Base-by-base conservation (phyloP, 2,113 vertebrate species). In the Sclerurus mexicanus region DNA sequence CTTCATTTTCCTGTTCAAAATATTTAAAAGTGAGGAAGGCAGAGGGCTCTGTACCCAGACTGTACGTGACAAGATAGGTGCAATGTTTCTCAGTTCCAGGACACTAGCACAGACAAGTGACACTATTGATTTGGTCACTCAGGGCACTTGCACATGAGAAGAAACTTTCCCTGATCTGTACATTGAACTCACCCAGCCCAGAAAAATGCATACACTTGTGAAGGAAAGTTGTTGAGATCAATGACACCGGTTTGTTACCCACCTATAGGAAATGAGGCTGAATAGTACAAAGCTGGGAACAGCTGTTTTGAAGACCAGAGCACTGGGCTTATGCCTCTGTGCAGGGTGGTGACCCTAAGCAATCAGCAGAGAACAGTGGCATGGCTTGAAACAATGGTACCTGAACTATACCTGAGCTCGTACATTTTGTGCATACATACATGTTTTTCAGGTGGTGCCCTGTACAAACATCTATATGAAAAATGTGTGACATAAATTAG, bases 121-220 rank as follows among this genome's bases (percentile, higher is more conserved):
- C 5, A 4, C 6, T 25, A 4, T n/a, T 64, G 25, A 33, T 52
- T 55, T 87, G 18, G 4, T 52, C 23, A 17, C 30, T 68, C 18
- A 7, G 52, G 21, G 14, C 2, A 47, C 47, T 64, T 75, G 25
- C 28, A 30, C 1, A 4, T 1, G 0, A 6, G 9, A 31, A 88
- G 30, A 76, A 64, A 28, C 10, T 33, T 91, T 58, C 74, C 21
- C 35, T 64, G 17, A 13, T 35, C 23, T 56, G 10, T 12, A 7
- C 3, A 1, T 3, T 52, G 30, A 59, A 52, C 50, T 89, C 7
- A 63, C 8, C 10, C n/a, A 76, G 7, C 9, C 46, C 64, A 75
- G 46, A 87, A 84, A 88, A 76, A 55, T 4, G 1, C 12, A 14
- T 21, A 18, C 6, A 7, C 6, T 7, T 2, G 2, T 50, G 33